phyloP scores from a whole-genome alignment of 2,113 vertebrate genomes.

The Ellobius talpinus region DNA sequence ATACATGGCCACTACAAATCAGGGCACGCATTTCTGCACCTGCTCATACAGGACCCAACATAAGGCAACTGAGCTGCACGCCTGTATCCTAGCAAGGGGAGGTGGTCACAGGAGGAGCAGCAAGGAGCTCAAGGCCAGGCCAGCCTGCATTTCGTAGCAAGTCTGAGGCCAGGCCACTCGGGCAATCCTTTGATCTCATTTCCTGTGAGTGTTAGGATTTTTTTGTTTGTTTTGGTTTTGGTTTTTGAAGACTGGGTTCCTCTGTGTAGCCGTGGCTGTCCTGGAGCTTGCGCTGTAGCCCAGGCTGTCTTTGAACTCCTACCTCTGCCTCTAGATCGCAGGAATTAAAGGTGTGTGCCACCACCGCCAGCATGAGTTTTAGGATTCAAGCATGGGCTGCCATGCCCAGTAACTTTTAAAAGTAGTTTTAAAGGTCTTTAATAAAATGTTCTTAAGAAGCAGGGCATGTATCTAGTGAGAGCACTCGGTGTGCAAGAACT shows the following conservation, averaged over 20 bases:
- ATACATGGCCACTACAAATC: accelerated
- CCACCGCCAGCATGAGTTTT: background rate
- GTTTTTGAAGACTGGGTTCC: too few species aligned
- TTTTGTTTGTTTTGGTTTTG: too few species aligned
- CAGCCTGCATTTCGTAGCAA: background rate
- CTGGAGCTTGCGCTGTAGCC: too few species aligned
- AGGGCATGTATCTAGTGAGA: background rate
- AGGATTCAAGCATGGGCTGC: background rate
- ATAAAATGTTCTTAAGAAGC: background rate
- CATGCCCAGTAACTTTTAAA: background rate
- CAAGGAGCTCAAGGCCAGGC: background rate
- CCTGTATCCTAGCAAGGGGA: background rate
- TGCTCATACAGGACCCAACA: background rate
- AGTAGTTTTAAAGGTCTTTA: background rate
- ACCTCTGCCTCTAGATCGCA: too few species aligned
- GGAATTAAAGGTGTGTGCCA: background rate
- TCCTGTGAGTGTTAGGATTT: too few species aligned
- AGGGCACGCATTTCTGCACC: background rate
- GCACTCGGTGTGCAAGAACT: background rate
- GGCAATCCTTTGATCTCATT: too few species aligned
- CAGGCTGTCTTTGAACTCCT: too few species aligned
- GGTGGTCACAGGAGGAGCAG: background rate
- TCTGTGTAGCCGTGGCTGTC: too few species aligned
- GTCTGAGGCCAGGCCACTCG: background rate
- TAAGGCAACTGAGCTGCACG: background rate